A percentile compares a stretch with the other conserved stretches of the same genome.
Conservation (phyloP, 2,113 vertebrate species). For the Macrotis lagotis region DNA sequence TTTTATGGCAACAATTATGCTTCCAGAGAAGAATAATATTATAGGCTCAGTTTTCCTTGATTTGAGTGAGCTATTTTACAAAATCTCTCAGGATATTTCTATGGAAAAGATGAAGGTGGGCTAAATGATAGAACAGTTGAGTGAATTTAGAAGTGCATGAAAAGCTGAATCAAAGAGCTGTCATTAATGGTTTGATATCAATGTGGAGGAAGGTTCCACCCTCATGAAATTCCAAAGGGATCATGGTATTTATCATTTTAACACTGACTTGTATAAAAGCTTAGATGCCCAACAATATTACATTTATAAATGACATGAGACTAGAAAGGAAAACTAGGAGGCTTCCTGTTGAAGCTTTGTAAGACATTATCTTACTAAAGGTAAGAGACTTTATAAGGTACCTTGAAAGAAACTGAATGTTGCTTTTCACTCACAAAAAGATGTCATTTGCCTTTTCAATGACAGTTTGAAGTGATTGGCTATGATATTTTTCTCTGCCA, state of each 20-base stretch:
- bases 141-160: neutral
- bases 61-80: neutral
- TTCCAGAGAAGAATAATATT: neutral
- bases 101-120: neutral
- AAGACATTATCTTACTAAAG: neutral
- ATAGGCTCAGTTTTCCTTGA: neutral
- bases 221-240: neutral
- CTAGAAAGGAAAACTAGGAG: neutral
- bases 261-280: neutral
- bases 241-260: neutral
- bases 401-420: neutral
- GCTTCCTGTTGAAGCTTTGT: neutral
- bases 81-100: neutral
- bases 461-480: neutral
- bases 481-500: neutral
- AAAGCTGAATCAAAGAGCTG: neutral
- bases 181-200: neutral
- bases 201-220: neutral
- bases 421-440: neutral
- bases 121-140: neutral
- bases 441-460: neutral
- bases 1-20: neutral
- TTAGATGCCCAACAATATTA: neutral
- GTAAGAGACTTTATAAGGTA: neutral
- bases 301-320: neutral